Evolutionary conservation across 37 sponge, comb jelly and placozoan species (phyloP).

Genomic region (Cladorhizidae sp.): DNA sequence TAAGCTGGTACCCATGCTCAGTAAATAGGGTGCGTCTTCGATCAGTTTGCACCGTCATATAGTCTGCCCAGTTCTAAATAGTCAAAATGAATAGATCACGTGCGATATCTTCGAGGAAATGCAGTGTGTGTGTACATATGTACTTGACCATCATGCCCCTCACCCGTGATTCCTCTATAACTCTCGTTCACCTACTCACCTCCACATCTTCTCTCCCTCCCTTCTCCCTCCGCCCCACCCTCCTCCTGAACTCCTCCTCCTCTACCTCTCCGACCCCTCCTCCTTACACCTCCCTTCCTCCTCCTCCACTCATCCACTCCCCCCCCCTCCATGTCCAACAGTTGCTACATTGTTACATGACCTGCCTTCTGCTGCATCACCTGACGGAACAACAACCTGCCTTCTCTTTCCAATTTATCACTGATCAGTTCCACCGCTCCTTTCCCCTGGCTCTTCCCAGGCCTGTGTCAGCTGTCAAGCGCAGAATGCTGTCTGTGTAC

Average conservation of each 20-base stretch:
- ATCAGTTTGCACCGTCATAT: no score
- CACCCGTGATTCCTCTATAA: no score
- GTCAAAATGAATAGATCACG: no score
- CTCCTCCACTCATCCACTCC: not conserved
- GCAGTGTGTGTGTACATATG: no score
- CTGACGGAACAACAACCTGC: not conserved
- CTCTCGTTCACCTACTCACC: not conserved
- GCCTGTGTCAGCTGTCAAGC: not conserved
- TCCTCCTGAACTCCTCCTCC: constrained; percentile 3
- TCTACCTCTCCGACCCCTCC: not conserved
- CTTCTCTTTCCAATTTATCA: not conserved
- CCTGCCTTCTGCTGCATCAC: not conserved
- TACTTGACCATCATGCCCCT: no score
- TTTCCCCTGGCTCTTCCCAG: constrained; percentile 13
- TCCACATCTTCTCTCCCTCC: not conserved
- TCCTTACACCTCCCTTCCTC: not conserved
- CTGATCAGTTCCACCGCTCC: constrained; percentile 2
- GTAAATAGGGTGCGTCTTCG: no score
- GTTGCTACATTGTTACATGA: not conserved
- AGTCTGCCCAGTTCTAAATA: no score
- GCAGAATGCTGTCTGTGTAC: constrained; percentile 2
- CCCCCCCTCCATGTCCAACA: not conserved
- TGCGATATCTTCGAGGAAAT: no score
- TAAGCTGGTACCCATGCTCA: no score
- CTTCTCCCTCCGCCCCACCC: not conserved